Base-by-base conservation (phyloP, 2,797 vertebrate species). In the Mus caroli region DNA sequence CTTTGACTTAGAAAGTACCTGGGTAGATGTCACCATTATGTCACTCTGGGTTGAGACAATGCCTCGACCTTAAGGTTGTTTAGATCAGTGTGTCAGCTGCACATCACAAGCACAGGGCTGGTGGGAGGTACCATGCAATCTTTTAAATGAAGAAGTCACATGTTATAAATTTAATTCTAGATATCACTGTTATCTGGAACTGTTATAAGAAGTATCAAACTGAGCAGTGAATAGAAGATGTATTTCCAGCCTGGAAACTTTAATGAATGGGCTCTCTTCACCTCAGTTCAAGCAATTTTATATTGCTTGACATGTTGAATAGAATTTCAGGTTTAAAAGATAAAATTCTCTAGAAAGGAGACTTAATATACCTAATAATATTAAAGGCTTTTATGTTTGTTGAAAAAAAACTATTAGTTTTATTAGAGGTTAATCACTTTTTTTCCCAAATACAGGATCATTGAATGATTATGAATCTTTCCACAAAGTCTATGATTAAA, bases 1-100 rank as follows among this genome's bases (percentile, higher is more conserved):
- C 40, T 62, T 95, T 84, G 62, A 92, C 24, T 69, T 94, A 95
- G 89, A 64, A 92, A 95, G n/a, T 34, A 13, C 93, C 52, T 71
- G 87, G 71, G 95, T 95, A 79, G 92, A 91, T 97, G 73, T 19
- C 14, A 7, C 43, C 50, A 34, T 24, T 67, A 15, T 40, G 19
- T 71, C 67, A 88, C 17, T 80, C 56, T 88, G 86, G 34, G 1
- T 13, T 90, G 58, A 89, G n/a, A 83, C 7, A n/a, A 77, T 56
- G 43, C 17, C 26, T 91, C 40, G 14, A 79, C 22, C 7, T 86
- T 90, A 62, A 89, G n/a, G 34, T n/a, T 43, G 71, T 93, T 88
- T 79, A 67, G 7, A n/a, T 62, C 54, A 67, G 3, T 76, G 20
- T 62, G 92, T 13, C 52, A 73, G 88, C 71, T 26, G 8, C 6